Percentiles rank a stretch among this genome's conserved stretches.
phyloP scores from a whole-genome alignment of 2,888 invertebrate species.

The Ariolimax columbianus region DNA sequence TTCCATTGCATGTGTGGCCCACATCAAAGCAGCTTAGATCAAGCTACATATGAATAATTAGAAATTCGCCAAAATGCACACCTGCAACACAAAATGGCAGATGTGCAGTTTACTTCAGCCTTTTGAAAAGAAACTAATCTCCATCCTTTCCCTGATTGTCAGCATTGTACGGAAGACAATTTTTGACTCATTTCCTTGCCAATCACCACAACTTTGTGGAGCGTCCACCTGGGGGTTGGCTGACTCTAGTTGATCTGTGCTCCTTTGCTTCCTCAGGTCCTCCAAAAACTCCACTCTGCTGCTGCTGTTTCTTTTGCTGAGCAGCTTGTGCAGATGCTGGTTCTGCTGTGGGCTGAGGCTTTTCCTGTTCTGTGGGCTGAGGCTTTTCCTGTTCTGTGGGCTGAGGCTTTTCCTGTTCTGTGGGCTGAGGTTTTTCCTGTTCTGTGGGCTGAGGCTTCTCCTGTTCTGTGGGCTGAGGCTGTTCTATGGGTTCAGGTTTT shows the following conservation, averaged over 20 bases:
- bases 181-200: not conserved
- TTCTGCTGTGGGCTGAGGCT: not conserved
- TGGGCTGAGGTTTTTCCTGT: not conserved
- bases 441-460: not conserved
- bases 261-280: not conserved
- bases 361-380: not conserved
- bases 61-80: conserved; percentile 7
- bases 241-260: conserved; percentile 55
- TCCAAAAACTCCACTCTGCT: not conserved
- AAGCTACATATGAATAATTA: not conserved
- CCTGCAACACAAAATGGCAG: not conserved
- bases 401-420: not conserved
- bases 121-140: not conserved
- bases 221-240: conserved; percentile 58
- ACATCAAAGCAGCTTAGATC: not conserved
- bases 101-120: not conserved
- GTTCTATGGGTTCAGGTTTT: not conserved
- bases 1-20: not conserved
- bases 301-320: conserved; percentile 40
- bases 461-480: not conserved
- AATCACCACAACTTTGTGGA: conserved; percentile 57
- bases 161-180: conserved; percentile 23
- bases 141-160: not conserved
- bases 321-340: not conserved
- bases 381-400: not conserved